These are phyloP conservation scores for Petroica traversi DNA, from an alignment of 2,113 vertebrate genomes.

Conservation along the genomic window DNA sequence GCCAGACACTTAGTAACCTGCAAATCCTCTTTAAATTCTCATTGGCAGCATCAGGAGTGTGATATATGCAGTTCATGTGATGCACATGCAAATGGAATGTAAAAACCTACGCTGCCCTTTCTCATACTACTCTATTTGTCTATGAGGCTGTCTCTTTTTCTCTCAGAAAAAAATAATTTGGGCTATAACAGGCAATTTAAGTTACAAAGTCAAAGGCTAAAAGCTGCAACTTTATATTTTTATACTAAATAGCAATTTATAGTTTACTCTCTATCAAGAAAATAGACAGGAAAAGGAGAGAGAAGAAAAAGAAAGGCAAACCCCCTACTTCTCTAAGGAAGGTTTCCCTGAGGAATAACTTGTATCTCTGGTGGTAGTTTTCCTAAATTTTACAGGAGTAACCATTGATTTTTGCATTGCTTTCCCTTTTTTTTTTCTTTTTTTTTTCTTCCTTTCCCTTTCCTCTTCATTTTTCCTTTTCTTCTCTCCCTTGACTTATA, in stretches of 20 bases:
- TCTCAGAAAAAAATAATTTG: background rate
- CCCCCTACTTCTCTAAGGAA: background rate
- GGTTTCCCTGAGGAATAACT: background rate
- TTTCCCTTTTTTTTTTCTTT: rapidly evolving
- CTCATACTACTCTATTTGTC: background rate
- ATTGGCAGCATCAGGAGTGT: background rate
- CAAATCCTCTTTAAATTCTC: background rate
- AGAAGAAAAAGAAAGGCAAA: background rate
- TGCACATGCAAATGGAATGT: background rate
- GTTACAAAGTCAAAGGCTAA: background rate
- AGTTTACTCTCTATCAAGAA: background rate
- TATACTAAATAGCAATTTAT: background rate
- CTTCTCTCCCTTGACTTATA: background rate
- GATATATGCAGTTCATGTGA: background rate
- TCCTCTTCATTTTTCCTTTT: background rate
- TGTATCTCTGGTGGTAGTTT: background rate
- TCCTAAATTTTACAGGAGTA: background rate
- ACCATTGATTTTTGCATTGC: background rate
- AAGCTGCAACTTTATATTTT: background rate
- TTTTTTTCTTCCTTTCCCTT: background rate
- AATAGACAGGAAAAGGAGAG: background rate
- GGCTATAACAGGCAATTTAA: background rate
- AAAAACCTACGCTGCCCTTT: background rate
- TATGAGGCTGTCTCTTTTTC: background rate
- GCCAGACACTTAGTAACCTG: background rate